phyloP scores from a whole-genome alignment of 2,888 invertebrate species.

The Euplexia lucipara region DNA sequence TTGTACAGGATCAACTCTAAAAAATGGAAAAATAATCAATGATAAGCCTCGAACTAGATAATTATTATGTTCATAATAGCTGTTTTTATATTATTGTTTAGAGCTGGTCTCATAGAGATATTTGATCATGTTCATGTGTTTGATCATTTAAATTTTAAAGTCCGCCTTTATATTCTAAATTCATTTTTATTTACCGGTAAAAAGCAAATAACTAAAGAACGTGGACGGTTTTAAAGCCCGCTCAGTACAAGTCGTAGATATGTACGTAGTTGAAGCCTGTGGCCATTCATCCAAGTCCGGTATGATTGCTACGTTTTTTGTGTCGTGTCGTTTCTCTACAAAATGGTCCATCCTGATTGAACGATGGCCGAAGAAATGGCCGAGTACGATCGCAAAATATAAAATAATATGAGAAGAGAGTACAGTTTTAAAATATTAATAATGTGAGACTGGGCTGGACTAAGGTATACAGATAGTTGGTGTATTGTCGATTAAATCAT shows the following conservation, averaged over 20 bases:
- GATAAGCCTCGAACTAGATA: too few species aligned
- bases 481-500: not conserved
- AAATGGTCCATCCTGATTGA: slow-evolving; percentile 50
- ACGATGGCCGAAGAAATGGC: slow-evolving; percentile 48
- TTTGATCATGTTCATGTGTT: too few species aligned
- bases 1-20: too few species aligned
- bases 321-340: slow-evolving; percentile 53
- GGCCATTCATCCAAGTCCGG: slow-evolving; percentile 48
- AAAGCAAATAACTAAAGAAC: slow-evolving; percentile 43
- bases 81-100: too few species aligned
- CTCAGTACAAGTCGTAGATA: slow-evolving; percentile 45
- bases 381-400: slow-evolving; percentile 30
- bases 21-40: too few species aligned
- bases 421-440: slow-evolving; percentile 14
- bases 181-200: slow-evolving; percentile 34
- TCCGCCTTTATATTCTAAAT: slow-evolving; percentile 57
- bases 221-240: slow-evolving; percentile 30
- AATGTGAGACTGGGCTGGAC: not conserved
- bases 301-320: slow-evolving; percentile 56
- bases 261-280: slow-evolving; percentile 35
- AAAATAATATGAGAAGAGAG: slow-evolving; percentile 12
- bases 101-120: too few species aligned
- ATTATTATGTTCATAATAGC: too few species aligned
- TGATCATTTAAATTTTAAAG: too few species aligned
- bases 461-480: not conserved